Conservation (phyloP, 1,140 invertebrate genomes). For the Anastrepha obliqua region DNA sequence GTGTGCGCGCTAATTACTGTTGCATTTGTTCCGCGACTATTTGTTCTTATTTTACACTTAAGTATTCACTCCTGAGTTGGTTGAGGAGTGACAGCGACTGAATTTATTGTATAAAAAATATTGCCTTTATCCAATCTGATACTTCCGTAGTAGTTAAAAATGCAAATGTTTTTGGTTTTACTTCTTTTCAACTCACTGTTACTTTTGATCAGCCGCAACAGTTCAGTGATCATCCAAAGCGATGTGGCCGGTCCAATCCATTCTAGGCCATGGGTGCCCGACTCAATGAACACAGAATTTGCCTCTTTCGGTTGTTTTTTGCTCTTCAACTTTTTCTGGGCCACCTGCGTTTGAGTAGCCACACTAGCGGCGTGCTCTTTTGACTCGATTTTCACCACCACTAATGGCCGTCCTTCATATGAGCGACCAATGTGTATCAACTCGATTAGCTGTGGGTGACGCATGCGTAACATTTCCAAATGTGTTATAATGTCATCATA, state of each 20-base stretch:
- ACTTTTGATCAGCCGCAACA: slow-evolving; percentile 80
- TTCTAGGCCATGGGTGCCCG: slow-evolving; percentile 86
- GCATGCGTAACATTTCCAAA: slow-evolving; percentile 81
- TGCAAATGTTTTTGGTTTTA: neutral
- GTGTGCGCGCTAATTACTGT: no score
- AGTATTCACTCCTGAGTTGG: no score
- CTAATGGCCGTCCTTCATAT: slow-evolving; percentile 82
- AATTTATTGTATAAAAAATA: no score
- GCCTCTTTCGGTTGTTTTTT: slow-evolving; percentile 73
- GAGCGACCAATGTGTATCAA: slow-evolving; percentile 83
- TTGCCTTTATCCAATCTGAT: no score
- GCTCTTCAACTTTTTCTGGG: slow-evolving; percentile 66
- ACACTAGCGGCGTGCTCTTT: slow-evolving; percentile 61
- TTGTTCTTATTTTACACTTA: no score
- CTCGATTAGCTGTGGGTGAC: slow-evolving; percentile 80
- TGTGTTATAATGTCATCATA: slow-evolving; percentile 81
- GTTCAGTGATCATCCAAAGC: slow-evolving; percentile 84
- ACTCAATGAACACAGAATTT: slow-evolving; percentile 79
- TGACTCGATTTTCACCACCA: slow-evolving; percentile 73
- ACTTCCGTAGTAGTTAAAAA: no score
- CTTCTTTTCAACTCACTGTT: slow-evolving; percentile 72
- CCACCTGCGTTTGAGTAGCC: slow-evolving; percentile 57
- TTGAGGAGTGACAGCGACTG: no score
- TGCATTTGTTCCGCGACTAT: no score
- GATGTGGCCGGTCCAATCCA: slow-evolving; percentile 90